phyloP scores from a whole-genome alignment of 1,140 invertebrate genomes.

The Colletes gigas region DNA sequence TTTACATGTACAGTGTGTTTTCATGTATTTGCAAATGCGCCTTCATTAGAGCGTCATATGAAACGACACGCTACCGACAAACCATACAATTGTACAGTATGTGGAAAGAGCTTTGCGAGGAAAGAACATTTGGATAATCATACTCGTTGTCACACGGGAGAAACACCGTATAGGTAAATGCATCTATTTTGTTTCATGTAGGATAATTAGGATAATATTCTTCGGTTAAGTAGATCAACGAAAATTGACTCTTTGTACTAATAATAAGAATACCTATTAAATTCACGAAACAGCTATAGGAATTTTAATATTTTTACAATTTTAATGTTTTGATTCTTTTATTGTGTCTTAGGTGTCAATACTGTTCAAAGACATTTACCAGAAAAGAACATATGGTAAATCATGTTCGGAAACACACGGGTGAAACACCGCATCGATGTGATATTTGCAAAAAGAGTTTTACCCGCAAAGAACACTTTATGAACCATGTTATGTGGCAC shows the following conservation, averaged over 20 bases:
- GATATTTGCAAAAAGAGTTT: constrained; percentile 87
- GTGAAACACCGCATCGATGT: constrained; percentile 88
- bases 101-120: constrained; percentile 92
- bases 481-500: constrained; percentile 86
- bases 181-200: background rate
- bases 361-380: constrained; percentile 87
- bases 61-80: constrained; percentile 91
- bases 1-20: constrained; percentile 88
- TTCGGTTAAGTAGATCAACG: background rate
- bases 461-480: constrained; percentile 86
- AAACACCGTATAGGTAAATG: constrained; percentile 87
- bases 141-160: constrained; percentile 91
- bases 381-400: constrained; percentile 86
- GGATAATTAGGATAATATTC: background rate
- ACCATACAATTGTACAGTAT: constrained; percentile 90
- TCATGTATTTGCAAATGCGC: constrained; percentile 88
- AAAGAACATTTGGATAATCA: constrained; percentile 93
- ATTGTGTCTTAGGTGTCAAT: constrained; percentile 79
- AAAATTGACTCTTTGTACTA: background rate
- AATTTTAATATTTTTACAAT: background rate
- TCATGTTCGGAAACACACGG: constrained; percentile 87
- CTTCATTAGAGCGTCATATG: constrained; percentile 87
- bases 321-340: too few relatives aligned
- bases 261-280: too few relatives aligned
- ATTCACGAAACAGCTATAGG: too few relatives aligned